Evolutionary conservation across 2,113 vertebrate species (phyloP).

Genomic region (Aplodontia rufa): DNA sequence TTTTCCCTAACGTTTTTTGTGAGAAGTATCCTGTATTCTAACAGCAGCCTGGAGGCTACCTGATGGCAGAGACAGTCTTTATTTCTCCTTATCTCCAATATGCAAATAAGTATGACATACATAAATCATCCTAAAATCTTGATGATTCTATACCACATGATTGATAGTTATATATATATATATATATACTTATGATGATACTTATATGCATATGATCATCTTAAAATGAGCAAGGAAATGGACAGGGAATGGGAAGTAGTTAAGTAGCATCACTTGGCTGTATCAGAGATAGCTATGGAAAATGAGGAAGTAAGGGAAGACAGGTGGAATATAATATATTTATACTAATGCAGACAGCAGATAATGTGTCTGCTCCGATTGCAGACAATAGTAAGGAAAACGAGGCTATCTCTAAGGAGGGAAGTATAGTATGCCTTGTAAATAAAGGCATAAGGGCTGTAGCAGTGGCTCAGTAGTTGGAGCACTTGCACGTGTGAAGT

Average conservation of each 20-base stretch:
- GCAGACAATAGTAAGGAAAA: neutral
- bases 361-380: conserved; percentile 37
- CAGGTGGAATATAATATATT: conserved; percentile 44
- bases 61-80: neutral
- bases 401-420: neutral
- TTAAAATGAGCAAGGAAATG: neutral
- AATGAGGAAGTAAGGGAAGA: conserved; percentile 48
- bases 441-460: neutral
- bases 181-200: too few relatives aligned
- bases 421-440: neutral
- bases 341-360: conserved; percentile 20
- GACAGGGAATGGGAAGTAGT: neutral
- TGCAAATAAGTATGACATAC: neutral
- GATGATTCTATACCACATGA: neutral
- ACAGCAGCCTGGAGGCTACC: neutral
- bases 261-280: neutral
- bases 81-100: neutral
- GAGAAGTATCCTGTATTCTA: neutral
- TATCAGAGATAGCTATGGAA: conserved; percentile 22
- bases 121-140: neutral
- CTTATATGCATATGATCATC: too few relatives aligned
- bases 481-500: too few relatives aligned
- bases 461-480: too few relatives aligned
- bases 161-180: neutral
- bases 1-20: conserved; percentile 37